Evolutionary conservation across 2,888 invertebrate genomes (phyloP).

Genomic region (Pterostichus madidus): DNA sequence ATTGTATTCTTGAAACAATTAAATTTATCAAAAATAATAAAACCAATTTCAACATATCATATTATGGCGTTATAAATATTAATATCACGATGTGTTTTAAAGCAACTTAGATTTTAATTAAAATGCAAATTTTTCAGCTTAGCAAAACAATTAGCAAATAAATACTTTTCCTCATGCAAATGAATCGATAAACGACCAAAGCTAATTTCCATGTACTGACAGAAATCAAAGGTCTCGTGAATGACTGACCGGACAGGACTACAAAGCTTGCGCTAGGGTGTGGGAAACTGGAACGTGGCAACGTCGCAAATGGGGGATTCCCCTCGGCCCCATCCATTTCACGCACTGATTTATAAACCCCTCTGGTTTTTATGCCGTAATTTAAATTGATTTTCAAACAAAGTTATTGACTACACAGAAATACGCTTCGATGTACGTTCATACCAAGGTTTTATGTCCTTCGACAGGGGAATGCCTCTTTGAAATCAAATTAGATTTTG

Average conservation of each 20-base stretch:
- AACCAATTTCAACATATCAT: background rate
- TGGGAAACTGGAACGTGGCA: constrained; percentile 45
- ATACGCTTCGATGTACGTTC: constrained; percentile 40
- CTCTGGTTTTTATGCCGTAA: constrained; percentile 63
- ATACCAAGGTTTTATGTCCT: constrained; percentile 14
- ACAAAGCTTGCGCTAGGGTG: constrained; percentile 10
- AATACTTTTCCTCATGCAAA: constrained; percentile 30
- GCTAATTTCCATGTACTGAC: constrained; percentile 40
- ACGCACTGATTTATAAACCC: constrained; percentile 65
- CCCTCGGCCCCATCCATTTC: constrained; percentile 57
- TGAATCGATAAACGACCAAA: constrained; percentile 21
- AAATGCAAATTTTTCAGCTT: constrained; percentile 17
- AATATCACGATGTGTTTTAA: too few species aligned
- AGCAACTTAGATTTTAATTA: background rate
- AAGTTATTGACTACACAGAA: constrained; percentile 62
- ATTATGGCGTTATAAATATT: too few species aligned
- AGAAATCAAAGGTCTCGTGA: constrained; percentile 35
- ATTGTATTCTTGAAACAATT: background rate
- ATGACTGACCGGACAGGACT: background rate
- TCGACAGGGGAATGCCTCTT: background rate
- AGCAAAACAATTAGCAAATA: constrained; percentile 7
- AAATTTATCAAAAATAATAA: constrained; percentile 10
- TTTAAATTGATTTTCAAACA: constrained; percentile 67
- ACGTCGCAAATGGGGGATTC: constrained; percentile 52
- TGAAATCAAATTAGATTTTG: constrained; percentile 25